Evolutionary conservation across 2,113 vertebrate genomes (phyloP).

Genomic region (Candoia aspera): DNA sequence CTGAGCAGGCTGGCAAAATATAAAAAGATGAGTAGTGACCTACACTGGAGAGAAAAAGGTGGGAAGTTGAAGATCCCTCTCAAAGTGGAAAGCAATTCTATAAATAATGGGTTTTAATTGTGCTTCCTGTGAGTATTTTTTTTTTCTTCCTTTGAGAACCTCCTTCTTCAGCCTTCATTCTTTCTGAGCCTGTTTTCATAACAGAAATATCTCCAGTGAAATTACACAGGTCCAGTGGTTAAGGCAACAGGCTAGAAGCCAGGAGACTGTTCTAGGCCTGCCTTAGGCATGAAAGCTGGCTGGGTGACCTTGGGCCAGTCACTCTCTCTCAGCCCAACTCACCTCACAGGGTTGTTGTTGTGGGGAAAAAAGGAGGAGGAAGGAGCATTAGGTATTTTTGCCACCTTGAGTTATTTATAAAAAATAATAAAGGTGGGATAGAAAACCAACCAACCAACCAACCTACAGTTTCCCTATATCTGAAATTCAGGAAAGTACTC

Average conservation of each 20-base stretch:
- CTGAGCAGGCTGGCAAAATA: not conserved
- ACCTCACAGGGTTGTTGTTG: no score
- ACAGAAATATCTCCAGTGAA: not conserved
- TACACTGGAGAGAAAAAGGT: not conserved
- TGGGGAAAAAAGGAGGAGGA: no score
- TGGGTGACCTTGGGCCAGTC: no score
- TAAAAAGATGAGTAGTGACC: not conserved
- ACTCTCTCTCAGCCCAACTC: no score
- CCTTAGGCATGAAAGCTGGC: no score
- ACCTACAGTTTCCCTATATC: not conserved
- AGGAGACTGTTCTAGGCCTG: no score
- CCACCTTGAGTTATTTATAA: no score
- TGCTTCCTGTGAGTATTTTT: slow-evolving; percentile 7
- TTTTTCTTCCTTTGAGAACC: not conserved
- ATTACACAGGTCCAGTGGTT: not conserved
- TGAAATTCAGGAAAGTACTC: not conserved
- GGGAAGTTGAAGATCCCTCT: not conserved
- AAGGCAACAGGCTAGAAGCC: no score
- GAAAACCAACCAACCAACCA: no score
- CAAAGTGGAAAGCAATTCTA: not conserved
- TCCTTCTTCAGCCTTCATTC: not conserved
- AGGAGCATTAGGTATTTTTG: no score
- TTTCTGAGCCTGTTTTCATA: slow-evolving; percentile 3
- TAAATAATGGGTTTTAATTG: slow-evolving; percentile 14
- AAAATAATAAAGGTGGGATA: no score